Conservation (phyloP, 1,140 invertebrate species). For the Drosophila fuyamai region DNA sequence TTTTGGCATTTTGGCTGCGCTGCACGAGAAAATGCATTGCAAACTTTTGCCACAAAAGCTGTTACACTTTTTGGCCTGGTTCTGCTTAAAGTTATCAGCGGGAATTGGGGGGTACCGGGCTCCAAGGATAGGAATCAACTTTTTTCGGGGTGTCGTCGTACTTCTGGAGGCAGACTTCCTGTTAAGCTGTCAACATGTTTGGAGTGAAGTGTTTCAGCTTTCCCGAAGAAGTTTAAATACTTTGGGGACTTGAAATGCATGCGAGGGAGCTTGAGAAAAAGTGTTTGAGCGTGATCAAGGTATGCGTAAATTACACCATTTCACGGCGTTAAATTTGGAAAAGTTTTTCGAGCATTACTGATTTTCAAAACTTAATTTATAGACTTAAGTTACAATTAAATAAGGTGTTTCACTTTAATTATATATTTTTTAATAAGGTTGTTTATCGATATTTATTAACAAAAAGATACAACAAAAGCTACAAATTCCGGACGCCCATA, state of each 20-base stretch:
- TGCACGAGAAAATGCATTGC: constrained; percentile 71
- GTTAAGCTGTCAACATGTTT: constrained; percentile 79
- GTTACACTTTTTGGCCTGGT: constrained; percentile 44
- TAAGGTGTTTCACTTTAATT: background rate
- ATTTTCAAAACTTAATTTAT: background rate
- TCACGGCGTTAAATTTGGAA: background rate
- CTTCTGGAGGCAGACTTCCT: constrained; percentile 51
- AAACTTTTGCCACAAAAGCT: constrained; percentile 63
- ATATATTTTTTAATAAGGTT: background rate
- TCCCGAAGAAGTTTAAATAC: constrained; percentile 54
- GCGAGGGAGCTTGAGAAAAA: constrained; percentile 16
- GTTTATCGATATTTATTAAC: no score
- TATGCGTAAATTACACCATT: constrained; percentile 4
- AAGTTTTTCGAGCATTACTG: background rate
- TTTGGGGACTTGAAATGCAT: constrained; percentile 33
- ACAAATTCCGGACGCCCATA: no score
- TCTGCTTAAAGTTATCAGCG: constrained; percentile 64
- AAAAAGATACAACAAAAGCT: no score
- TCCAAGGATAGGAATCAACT: constrained; percentile 29
- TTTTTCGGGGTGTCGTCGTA: constrained; percentile 19
- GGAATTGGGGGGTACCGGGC: background rate
- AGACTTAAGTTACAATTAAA: background rate
- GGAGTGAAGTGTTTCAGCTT: constrained; percentile 69
- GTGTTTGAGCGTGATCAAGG: constrained; percentile 11
- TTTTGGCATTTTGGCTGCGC: constrained; percentile 30